Evolutionary conservation across 1,140 invertebrate genomes (phyloP), one percentile per base, ranked within the genome.

Genomic region (Halictus rubicundus): DNA sequence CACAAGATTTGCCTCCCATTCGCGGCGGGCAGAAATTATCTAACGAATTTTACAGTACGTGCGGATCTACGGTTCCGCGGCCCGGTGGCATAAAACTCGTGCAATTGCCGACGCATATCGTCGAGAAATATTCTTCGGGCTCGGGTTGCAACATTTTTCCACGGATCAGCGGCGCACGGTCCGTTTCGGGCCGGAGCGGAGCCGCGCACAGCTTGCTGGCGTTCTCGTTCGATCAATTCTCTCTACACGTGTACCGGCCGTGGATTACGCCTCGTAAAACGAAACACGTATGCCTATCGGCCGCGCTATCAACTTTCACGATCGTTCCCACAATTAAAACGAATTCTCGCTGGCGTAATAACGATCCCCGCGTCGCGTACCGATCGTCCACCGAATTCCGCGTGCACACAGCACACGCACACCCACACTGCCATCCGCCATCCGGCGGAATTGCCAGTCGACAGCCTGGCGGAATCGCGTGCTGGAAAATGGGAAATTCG

Each of bases 281-380:
- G n/a, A 14, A 59, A 25, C 57, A 14, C 57, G 23, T 59, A 59
- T n/a, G 60, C 60, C 60, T 63, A 63, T 63, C 60, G 54, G 54
- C 54, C 54, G 54, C 54, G 54, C 27, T 32, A 63, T 63, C 60
- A 25, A 63, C 60, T 63, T 63, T 63, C 60, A 63, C 60, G 60
- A 63, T 63, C 60, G 60, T 63, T 21, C 27, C 25, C 60, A 27
- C 60, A 63, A 63, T 63, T 63, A 78, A 78, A 78, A 78, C 68
- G 76, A 72, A 78, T 78, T 78, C 42, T 71, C 68, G 57, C 46
- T 59, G 59, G 23, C 25, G 76, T 64, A 78, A 78, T 78, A 78
- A 78, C 76, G 68, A 71, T 39, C 46, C 63, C 9, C 23, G 25
- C 23, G 39, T 19, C 16, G 25, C 23, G 46, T 64, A 27, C 46